These are phyloP conservation scores for Synergus itoensis DNA, from an alignment of 2,888 invertebrate species.

Conservation along the genomic window DNA sequence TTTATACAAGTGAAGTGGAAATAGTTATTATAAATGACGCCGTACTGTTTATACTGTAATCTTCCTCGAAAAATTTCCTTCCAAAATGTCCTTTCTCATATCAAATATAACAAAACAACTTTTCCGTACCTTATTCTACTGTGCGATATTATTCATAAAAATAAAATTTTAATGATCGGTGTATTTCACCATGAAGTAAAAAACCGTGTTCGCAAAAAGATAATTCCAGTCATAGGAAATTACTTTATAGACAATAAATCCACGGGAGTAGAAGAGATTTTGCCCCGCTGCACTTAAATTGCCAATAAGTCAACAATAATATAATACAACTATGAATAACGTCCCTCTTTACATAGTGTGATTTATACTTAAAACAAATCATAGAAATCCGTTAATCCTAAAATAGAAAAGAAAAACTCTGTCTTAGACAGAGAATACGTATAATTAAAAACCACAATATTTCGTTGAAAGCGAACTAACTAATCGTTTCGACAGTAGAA, in stretches of 20 bases:
- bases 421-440: background rate
- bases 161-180: background rate
- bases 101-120: background rate
- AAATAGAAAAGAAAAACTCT: background rate
- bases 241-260: background rate
- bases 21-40: constrained; percentile 1
- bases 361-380: background rate
- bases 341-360: background rate
- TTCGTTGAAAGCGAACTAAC: background rate
- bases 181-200: background rate
- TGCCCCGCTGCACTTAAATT: too few species aligned
- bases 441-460: background rate
- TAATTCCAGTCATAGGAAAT: background rate
- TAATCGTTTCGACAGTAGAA: background rate
- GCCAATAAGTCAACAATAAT: background rate
- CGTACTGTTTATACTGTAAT: background rate
- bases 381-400: background rate
- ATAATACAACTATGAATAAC: constrained; percentile 28
- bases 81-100: background rate
- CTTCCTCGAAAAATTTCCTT: background rate
- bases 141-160: background rate
- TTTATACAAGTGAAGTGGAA: constrained; percentile 9
- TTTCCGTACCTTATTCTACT: background rate
- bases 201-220: background rate
- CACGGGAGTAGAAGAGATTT: too few species aligned